Evolutionary conservation across 2,113 vertebrate genomes (phyloP), one percentile per base, ranked within the genome.

Genomic region (Scomber colias): DNA sequence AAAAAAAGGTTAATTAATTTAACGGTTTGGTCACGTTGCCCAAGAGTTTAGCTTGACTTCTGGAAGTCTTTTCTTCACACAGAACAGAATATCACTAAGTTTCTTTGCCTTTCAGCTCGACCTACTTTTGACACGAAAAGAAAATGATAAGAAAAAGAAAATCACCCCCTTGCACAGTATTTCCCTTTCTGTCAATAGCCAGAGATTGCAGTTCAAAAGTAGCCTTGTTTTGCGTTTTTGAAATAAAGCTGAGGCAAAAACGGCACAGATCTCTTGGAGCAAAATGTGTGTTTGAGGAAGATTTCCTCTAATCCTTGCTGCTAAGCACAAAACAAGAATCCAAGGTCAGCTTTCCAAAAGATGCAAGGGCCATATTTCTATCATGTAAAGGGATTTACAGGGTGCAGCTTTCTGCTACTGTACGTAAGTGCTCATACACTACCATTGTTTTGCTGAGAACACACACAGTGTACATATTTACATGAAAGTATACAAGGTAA

Each of bases 261-360:
- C 85, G 50, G 45, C 79, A 56, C 64, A 68, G 81, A 92, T 93
- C 88, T 93, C 87, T 93, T 30, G 13, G 69, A 94, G 92, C 91
- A 30, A 90, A 90, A 93, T 75, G 90, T 93, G 90, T 93, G 92
- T 91, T 93, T 91, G 87, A 80, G 77, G 57, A 91, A 93, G 93
- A 94, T 94, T 94, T 92, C 72, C 86, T 85, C 71, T 94, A 94
- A 95, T 95, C 94, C 88, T 76, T 64, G 83, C 90, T 89, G 91
- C 87, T 75, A 84, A 90, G 90, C 56, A 54, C 87, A 78, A 90
- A 89, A 91, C 78, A 86, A 83, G 81, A 89, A 91, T 83, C 85
- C 92, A 95, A 95, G 94, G 94, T 95, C 94, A 94, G 91, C 79
- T 79, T 87, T 87, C 73, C 65, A 51, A 74, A 72, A 60, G 86